These are phyloP conservation scores for Trochalopteron elliotii DNA, from an alignment of 2,113 vertebrate species.

Conservation along the genomic window DNA sequence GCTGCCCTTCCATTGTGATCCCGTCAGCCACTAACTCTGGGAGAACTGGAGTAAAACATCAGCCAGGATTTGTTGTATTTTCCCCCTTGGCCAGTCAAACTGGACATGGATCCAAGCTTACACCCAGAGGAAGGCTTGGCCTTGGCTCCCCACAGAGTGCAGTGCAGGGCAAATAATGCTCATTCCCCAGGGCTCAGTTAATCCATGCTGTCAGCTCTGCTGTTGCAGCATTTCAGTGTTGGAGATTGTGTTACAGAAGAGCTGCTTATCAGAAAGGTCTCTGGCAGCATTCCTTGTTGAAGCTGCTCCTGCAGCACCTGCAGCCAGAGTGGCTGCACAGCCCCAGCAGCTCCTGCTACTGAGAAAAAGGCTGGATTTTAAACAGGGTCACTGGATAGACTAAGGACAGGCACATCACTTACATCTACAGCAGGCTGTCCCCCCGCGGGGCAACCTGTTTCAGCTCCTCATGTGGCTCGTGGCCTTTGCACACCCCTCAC, in stretches of 20 bases:
- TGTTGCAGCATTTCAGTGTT: background rate
- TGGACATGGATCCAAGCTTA: background rate
- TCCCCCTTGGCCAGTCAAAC: background rate
- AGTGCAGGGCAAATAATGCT: background rate
- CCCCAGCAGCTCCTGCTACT: background rate
- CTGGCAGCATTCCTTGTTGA: accelerated
- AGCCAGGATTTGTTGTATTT: background rate
- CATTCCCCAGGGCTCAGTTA: background rate
- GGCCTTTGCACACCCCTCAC: background rate
- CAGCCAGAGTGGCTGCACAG: accelerated
- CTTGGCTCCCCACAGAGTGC: background rate
- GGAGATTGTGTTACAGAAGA: background rate
- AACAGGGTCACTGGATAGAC: background rate
- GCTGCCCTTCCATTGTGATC: background rate
- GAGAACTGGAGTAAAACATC: background rate
- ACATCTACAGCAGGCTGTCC: background rate
- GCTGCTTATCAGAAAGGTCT: background rate
- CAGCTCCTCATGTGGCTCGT: background rate
- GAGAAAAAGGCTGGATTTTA: background rate
- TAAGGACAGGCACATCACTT: background rate
- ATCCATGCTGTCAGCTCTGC: background rate
- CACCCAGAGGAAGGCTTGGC: accelerated
- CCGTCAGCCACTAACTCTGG: background rate
- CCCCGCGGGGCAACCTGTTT: background rate
- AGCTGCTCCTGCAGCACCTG: background rate